phyloP scores from a whole-genome alignment of 2,888 invertebrate species.

The Eilema griseolum region DNA sequence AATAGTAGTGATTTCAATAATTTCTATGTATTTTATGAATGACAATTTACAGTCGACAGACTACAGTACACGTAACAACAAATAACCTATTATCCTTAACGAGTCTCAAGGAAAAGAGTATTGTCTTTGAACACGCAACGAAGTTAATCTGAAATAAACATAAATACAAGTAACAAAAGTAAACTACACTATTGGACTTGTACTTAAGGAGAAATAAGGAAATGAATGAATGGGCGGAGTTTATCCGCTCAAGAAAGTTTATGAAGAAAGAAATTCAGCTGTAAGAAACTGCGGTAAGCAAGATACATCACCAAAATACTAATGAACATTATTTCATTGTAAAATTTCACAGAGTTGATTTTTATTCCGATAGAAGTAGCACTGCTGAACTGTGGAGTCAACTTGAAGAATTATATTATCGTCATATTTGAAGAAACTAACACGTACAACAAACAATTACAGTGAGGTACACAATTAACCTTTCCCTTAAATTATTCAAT shows the following conservation, averaged over 20 bases:
- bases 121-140: constrained; percentile 16
- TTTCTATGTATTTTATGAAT: neutral
- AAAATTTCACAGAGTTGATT: neutral
- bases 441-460: too few relatives aligned
- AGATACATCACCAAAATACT: neutral
- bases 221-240: neutral
- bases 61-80: constrained; percentile 5
- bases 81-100: constrained; percentile 10
- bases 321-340: neutral
- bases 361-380: neutral
- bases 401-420: too few relatives aligned
- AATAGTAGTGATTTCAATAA: neutral
- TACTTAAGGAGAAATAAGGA: neutral
- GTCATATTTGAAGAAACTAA: too few relatives aligned
- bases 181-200: neutral
- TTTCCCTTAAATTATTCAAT: too few relatives aligned
- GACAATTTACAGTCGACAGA: neutral
- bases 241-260: constrained; percentile 6
- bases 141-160: constrained; percentile 13
- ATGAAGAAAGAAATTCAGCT: neutral
- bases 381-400: too few relatives aligned
- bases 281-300: neutral
- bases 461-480: too few relatives aligned
- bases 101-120: constrained; percentile 8
- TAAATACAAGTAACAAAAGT: constrained; percentile 5